Evolutionary conservation across 2,888 invertebrate genomes (phyloP), one percentile per base, ranked within the genome.

Genomic region (Nowickia ferox): DNA sequence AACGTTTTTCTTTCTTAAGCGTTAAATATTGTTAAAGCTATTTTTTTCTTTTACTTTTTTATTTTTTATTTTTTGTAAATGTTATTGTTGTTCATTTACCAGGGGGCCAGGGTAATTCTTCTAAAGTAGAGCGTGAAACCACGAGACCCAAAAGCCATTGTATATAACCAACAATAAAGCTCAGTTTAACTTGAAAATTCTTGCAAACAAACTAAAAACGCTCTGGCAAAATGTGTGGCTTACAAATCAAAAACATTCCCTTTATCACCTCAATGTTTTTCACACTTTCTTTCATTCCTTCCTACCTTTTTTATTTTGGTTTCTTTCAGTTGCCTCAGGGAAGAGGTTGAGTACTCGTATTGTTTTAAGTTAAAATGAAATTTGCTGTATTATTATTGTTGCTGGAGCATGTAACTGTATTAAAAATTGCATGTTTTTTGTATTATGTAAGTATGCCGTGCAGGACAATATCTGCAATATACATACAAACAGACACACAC

Each of bases 391-490:
- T 75, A 75, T 75, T 74, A 59, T 75, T 78, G 51, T 22, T 46
- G 79, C 66, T 57, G 55, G 61, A 80, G 74, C 87, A 87, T 87
- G 78, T 85, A 79, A 84, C 66, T 87, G 84, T 84, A 87, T 84
- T 87, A 84, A 84, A 75, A 84, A 84, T 81, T 85, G 76, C 74
- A 76, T 76, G 75, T 68, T 72, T 61, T 65, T 42, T n/a, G 74
- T 81, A n/a, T 30, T 40, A 55, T 68, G 66, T 78, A 30, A 22
- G 71, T 72, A 65, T 65, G 72, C 78, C 65, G 55, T 59, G 63
- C 75, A 82, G 83, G 79, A 86, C 81, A 72, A 77, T 61, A 68
- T 59, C 46, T 68, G 48, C 59, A 66, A 53, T 17, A 77, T 17
- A 66, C 13, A 72, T 71, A 77, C 22, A 61, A 22, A 38, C 13